phyloP scores from a whole-genome alignment of 2,888 invertebrate genomes.

The Orchesella flavescens region DNA sequence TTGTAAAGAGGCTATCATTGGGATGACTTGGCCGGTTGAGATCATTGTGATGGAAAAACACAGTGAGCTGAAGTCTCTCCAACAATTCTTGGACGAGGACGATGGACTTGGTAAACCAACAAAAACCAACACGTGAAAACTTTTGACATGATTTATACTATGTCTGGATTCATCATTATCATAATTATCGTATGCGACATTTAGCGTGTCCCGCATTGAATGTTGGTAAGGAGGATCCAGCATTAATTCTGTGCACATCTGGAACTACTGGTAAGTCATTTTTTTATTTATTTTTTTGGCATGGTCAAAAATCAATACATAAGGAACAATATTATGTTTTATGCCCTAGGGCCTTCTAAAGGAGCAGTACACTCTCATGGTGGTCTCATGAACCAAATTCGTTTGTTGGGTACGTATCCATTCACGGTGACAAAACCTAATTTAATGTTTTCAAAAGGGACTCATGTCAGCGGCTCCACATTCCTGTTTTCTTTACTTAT shows the following conservation, averaged over 20 bases:
- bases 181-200: background rate
- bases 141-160: background rate
- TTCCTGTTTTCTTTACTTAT: slow-evolving; percentile 50
- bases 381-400: background rate
- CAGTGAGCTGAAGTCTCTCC: slow-evolving; percentile 53
- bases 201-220: slow-evolving; percentile 3
- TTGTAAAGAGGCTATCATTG: slow-evolving; percentile 56
- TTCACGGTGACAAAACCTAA: slow-evolving; percentile 47
- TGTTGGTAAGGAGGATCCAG: slow-evolving; percentile 61
- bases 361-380: slow-evolving; percentile 17
- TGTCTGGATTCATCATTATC: too few relatives aligned
- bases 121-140: background rate
- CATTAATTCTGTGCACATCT: slow-evolving; percentile 68
- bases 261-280: slow-evolving; percentile 65
- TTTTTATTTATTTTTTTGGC: background rate
- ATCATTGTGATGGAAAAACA: slow-evolving; percentile 58
- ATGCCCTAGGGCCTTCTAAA: slow-evolving; percentile 56
- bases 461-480: slow-evolving; percentile 60
- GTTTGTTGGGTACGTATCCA: background rate
- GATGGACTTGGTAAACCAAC: slow-evolving; percentile 62
- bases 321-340: too few relatives aligned
- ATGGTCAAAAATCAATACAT: too few relatives aligned
- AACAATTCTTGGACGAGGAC: slow-evolving; percentile 59
- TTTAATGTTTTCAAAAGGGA: slow-evolving; percentile 62
- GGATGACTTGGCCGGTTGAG: slow-evolving; percentile 66